Conservation (phyloP, 2,113 vertebrate genomes). For the Antennarius striatus region DNA sequence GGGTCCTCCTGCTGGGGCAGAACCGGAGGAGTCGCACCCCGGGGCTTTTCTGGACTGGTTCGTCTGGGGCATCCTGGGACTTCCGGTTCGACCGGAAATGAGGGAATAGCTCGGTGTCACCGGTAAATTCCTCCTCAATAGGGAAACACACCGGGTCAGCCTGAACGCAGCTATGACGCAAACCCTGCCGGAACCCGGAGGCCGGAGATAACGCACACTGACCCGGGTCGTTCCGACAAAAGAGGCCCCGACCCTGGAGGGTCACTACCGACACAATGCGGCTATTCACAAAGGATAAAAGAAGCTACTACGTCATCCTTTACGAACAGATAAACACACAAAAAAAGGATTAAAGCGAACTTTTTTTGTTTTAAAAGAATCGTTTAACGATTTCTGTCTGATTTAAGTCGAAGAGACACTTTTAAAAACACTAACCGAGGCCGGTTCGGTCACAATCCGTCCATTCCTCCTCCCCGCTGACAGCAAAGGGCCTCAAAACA, state of each 20-base stretch:
- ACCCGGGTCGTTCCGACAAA: slow-evolving; percentile 6
- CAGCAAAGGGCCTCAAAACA: slow-evolving; percentile 36
- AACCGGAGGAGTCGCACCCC: slow-evolving; percentile 28
- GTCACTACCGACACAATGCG: slow-evolving; percentile 52
- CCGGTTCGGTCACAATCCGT: slow-evolving; percentile 3
- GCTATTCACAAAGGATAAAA: slow-evolving; percentile 60
- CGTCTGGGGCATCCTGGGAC: slow-evolving; percentile 71
- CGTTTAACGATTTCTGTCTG: background rate
- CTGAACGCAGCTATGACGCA: slow-evolving; percentile 60
- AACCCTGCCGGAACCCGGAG: slow-evolving; percentile 5
- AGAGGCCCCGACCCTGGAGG: slow-evolving; percentile 29
- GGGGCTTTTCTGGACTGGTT: slow-evolving; percentile 63
- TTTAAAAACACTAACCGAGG: slow-evolving; percentile 3
- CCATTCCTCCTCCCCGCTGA: slow-evolving; percentile 60
- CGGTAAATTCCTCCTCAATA: slow-evolving; percentile 48
- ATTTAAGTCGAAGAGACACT: slow-evolving; percentile 1
- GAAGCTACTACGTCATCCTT: background rate
- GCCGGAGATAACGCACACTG: slow-evolving; percentile 5
- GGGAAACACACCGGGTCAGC: slow-evolving; percentile 56
- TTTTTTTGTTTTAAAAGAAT: no score
- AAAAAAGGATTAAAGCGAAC: no score
- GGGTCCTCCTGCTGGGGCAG: slow-evolving; percentile 27
- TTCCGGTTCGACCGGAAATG: slow-evolving; percentile 47
- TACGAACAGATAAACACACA: background rate
- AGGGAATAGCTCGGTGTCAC: slow-evolving; percentile 42